Evolutionary conservation across 2,797 vertebrate genomes (phyloP), one percentile per base, ranked within the genome.

Genomic region (Pempheris klunzingeri): DNA sequence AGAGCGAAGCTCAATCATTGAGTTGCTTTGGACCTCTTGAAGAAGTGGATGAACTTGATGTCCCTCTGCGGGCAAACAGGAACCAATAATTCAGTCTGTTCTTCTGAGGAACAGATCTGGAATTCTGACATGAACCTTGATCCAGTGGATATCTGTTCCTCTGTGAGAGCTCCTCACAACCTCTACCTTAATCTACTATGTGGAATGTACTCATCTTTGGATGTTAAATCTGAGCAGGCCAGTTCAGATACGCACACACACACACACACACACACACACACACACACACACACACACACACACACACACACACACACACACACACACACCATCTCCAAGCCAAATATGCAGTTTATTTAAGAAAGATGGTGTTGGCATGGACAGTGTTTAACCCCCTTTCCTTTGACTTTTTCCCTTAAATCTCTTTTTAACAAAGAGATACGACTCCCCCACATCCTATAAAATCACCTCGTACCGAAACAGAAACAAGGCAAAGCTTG

Each of bases 181-280:
- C 65, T 83, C 65, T 50, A 88, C 78, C 82, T 82, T 81, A 73
- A 85, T 71, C 67, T 69, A 44, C 72, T 59, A 43, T 43, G 85
- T 85, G 85, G 90, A 92, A 93, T 92, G 91, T 92, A 92, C 75
- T 79, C 64, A 76, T 71, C 74, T 32, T 65, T 43, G 59, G 82
- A 85, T 76, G 75, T 82, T 77, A 18, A 39, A 44, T 54, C 67
- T 58, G 55, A 72, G 38, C 76, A 17, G 64, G 65, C 41, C 60
- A 41, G 50, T 61, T 66, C 63, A 65, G 14, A 65, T 30, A 60
- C 57, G 43, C 26, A 54, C 44, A n/a, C 24, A 55, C 32, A 57
- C 22, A 46, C 38, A 46, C 26, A 47, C 22, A 52, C 43, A 34
- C 24, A 68, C 38, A 41, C 28, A 46, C n/a, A 63, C 46, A 58